A percentile compares a stretch with the other conserved stretches of the same genome.
phyloP scores from a whole-genome alignment of 2,888 invertebrate genomes.

The Lithosia quadra region DNA sequence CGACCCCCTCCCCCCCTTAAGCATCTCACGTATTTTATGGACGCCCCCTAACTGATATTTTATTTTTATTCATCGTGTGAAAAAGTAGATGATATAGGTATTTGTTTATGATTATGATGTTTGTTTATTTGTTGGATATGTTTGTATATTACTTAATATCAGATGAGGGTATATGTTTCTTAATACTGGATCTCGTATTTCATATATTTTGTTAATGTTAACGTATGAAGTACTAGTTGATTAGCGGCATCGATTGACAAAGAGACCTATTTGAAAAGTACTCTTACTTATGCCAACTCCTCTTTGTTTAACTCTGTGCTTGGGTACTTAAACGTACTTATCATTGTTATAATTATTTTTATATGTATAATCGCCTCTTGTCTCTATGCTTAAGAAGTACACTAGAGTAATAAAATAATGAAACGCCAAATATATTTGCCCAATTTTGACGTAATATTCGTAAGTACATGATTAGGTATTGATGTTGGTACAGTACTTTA shows the following conservation, averaged over 20 bases:
- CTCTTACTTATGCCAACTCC: neutral
- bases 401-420: conserved; percentile 23
- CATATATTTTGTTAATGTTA: neutral
- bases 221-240: neutral
- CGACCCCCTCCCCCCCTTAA: no score
- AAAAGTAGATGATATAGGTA: no score
- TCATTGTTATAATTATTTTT: neutral
- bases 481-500: conserved; percentile 27
- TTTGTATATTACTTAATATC: no score
- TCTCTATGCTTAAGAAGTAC: conserved; percentile 27
- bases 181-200: conserved; percentile 1
- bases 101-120: no score
- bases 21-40: no score
- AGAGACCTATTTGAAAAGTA: conserved; percentile 2
- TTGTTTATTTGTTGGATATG: no score
- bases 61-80: no score
- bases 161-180: neutral
- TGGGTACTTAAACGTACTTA: conserved; percentile 1
- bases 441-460: conserved; percentile 23
- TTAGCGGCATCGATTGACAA: neutral
- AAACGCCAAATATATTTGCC: conserved; percentile 35
- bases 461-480: conserved; percentile 12
- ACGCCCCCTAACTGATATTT: no score
- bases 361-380: neutral
- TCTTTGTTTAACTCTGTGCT: conserved; percentile 5